Conservation (phyloP, 2,797 vertebrate species). For the Molossus molossus region DNA sequence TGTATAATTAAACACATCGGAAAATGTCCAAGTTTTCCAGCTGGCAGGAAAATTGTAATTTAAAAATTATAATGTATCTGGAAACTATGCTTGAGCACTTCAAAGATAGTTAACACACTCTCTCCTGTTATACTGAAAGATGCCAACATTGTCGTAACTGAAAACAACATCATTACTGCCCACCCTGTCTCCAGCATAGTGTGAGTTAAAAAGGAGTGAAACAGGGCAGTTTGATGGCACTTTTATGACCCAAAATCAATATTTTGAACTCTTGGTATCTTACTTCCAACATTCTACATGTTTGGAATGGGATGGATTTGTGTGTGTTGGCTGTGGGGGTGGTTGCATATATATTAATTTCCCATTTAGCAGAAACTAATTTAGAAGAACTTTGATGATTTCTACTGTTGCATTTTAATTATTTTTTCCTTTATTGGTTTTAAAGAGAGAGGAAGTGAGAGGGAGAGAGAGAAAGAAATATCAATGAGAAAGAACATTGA, state of each 20-base stretch:
- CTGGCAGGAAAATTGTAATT: slow-evolving; percentile 43
- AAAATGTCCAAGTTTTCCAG: slow-evolving; percentile 51
- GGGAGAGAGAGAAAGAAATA: no score
- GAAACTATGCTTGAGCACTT: slow-evolving; percentile 20
- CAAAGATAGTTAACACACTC: neutral
- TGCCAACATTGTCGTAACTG: neutral
- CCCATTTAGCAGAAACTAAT: slow-evolving; percentile 24
- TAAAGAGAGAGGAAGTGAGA: no score
- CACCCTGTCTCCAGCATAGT: neutral
- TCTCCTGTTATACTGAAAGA: slow-evolving; percentile 1
- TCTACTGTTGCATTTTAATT: neutral
- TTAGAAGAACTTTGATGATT: slow-evolving; percentile 10
- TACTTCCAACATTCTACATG: neutral
- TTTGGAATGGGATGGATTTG: neutral
- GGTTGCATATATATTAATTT: neutral
- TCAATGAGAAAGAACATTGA: no score
- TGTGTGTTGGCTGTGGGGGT: neutral
- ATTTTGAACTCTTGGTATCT: neutral
- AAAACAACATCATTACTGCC: neutral
- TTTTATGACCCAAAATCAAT: neutral
- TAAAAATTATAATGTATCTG: slow-evolving; percentile 32
- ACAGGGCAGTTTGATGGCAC: neutral
- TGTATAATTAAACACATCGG: slow-evolving; percentile 33
- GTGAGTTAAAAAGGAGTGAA: neutral
- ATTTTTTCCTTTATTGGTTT: no score